Conservation (phyloP, 2,888 invertebrate genomes). For the Chloroclysta siterata region DNA sequence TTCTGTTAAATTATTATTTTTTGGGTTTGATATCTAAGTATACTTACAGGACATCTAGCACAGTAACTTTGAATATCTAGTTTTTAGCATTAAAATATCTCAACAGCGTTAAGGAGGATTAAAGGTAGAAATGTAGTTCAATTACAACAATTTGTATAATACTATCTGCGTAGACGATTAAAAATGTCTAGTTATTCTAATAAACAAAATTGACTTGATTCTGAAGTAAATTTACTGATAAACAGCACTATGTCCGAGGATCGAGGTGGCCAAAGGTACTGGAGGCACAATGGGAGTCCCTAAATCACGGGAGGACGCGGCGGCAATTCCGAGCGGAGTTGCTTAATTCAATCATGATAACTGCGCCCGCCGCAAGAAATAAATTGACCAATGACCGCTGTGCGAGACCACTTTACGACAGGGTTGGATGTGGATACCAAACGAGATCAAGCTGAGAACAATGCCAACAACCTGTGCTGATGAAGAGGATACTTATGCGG, state of each 20-base stretch:
- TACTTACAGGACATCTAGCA: no score
- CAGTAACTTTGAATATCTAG: no score
- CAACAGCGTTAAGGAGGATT: no score
- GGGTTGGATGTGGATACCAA: slow-evolving; percentile 50
- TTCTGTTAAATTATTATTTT: no score
- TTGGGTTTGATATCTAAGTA: no score
- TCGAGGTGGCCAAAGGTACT: slow-evolving; percentile 23
- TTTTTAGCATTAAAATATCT: no score
- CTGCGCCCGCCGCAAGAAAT: slow-evolving; percentile 79
- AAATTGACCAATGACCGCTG: slow-evolving; percentile 81
- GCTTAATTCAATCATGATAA: slow-evolving; percentile 85
- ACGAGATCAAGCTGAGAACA: slow-evolving; percentile 17
- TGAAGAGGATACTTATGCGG: not conserved
- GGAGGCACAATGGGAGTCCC: slow-evolving; percentile 43
- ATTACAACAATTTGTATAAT: no score
- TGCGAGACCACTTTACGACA: slow-evolving; percentile 46
- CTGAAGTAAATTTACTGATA: slow-evolving; percentile 20
- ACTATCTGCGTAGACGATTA: no score
- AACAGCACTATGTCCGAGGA: slow-evolving; percentile 10
- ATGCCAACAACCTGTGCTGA: slow-evolving; percentile 6
- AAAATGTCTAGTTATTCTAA: not conserved
- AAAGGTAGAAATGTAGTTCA: no score
- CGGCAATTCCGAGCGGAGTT: slow-evolving; percentile 61
- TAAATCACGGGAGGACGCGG: slow-evolving; percentile 67
- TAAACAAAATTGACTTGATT: not conserved